Base-by-base conservation (phyloP, 2,113 vertebrate species). In the Mastomys coucha region DNA sequence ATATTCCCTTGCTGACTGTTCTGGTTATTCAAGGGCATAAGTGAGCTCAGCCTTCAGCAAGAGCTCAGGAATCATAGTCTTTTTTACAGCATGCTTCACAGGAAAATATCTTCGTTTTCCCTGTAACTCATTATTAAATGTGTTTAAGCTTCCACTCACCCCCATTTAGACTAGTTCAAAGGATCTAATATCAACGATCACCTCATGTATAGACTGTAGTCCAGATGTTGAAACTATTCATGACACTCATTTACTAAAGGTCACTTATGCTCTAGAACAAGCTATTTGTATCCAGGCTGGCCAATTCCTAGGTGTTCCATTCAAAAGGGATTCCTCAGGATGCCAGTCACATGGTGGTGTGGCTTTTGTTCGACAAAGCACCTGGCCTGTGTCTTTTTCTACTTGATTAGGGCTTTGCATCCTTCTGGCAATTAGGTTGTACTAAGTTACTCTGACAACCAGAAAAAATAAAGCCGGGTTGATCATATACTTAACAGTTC, bases 11-110 rank as follows among this genome's bases (percentile, higher is more conserved):
- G 98, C 98, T 85, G 87, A 98, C 97, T 97, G 96, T 94, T 97
- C 95, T 97, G 95, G 90, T 98, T 98, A 98, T 98, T 98, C 98
- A 98, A 97, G 97, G 92, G 97, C 98, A 42, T 97, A 98, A 98
- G 98, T 89, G 85, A 96, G 93, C 93, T 14, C 0, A 76, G 53
- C 20, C 96, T 98, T 93, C 88, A 93, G 63, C 60, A 36, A 97
- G 96, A 89, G 5, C 67, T 53, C 56, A 63, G 91, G 56, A 94
- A 60, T 96, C 65, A 69, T 87, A 95, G 87, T 96, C 24, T 33
- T 87, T 96, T 96, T 39, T 67, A 17, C 42, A 98, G 93, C 95
- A 97, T n/a, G 73, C 49, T 87, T 97, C 88, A 82, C 75, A 82
- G 88, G 53, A 95, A 97, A 97, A 73, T 94, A 65, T 26, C 77